A percentile compares a stretch with the other conserved stretches of the same genome.
Conservation (phyloP, 2,797 vertebrate species). For the Catharus ustulatus region DNA sequence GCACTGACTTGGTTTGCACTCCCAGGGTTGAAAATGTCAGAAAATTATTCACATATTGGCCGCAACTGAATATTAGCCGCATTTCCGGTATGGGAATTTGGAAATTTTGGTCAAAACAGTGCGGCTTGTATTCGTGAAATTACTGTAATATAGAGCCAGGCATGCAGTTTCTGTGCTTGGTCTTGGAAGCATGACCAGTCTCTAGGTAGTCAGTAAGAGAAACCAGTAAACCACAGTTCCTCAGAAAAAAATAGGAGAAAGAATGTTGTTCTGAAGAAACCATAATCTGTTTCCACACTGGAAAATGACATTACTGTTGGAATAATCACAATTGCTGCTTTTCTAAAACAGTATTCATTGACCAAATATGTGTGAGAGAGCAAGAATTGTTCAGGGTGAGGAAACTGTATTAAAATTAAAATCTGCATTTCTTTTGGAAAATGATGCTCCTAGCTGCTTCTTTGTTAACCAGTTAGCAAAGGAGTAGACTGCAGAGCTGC, state of each 20-base stretch:
- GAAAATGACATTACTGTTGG: background rate
- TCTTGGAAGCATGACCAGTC: background rate
- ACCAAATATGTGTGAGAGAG: background rate
- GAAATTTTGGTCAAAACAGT: too few relatives aligned
- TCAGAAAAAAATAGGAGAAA: background rate
- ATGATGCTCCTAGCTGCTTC: background rate
- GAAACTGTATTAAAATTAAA: background rate
- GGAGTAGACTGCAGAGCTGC: background rate
- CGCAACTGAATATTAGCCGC: too few relatives aligned
- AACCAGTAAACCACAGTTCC: background rate
- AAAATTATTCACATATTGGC: too few relatives aligned
- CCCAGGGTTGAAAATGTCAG: too few relatives aligned
- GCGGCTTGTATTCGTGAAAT: too few relatives aligned
- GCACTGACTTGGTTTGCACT: too few relatives aligned
- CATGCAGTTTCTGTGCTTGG: background rate
- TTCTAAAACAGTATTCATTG: background rate
- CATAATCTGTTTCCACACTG: background rate
- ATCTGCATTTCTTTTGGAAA: background rate
- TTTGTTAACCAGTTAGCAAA: background rate
- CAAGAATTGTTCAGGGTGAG: background rate
- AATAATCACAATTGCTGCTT: background rate
- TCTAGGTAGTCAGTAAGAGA: background rate
- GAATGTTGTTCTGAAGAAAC: background rate
- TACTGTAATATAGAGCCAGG: background rate
- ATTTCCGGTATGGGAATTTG: too few relatives aligned